Evolutionary conservation across 1,140 invertebrate species (phyloP), one percentile per base, ranked within the genome.

Genomic region (Glossosoma conforme): DNA sequence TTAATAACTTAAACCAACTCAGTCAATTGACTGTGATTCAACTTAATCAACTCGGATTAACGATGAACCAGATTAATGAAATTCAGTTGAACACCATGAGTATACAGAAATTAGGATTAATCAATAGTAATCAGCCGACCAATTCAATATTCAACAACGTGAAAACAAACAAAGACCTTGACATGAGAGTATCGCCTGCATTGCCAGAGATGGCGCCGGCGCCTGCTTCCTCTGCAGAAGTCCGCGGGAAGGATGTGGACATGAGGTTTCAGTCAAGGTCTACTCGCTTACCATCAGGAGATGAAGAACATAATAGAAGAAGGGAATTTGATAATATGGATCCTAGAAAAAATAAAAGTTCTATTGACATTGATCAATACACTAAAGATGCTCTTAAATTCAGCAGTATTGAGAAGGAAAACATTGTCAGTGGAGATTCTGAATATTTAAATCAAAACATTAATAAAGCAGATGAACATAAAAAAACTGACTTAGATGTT

Each of bases 71-170:
- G 62, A 77, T 80, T 17, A 77, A 75, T 21, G 77, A 79, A 63
- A 78, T 80, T 49, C 78, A 80, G 61, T 62, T 77, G 22, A 79
- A 76, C 62, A 77, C 76, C 9, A 70, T 75, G 66, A 76, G 66
- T 56, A 75, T 76, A 54, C 73, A 76, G 62, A 76, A 75, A 61
- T 62, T 75, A 58, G 73, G 73, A 42, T 65, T 75, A 54, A 75
- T 75, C 42, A 69, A 69, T 58, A 21, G 44, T 37, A 63, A 61
- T 56, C 35, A 55, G 32, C 24, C 44, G 28, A 41, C 47, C 17
- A 44, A 36, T 46, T 36, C 37, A 35, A 49, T 49, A 9, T 24
- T 52, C 10, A 55, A 45, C 30, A 55, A 59, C 38, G 22, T 46
- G 5, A 58, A 58, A 50, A 35, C 38, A 1, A 51, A 25, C 32